phyloP scores from a whole-genome alignment of 2,797 vertebrate genomes.

The Rhodeus uyekii region DNA sequence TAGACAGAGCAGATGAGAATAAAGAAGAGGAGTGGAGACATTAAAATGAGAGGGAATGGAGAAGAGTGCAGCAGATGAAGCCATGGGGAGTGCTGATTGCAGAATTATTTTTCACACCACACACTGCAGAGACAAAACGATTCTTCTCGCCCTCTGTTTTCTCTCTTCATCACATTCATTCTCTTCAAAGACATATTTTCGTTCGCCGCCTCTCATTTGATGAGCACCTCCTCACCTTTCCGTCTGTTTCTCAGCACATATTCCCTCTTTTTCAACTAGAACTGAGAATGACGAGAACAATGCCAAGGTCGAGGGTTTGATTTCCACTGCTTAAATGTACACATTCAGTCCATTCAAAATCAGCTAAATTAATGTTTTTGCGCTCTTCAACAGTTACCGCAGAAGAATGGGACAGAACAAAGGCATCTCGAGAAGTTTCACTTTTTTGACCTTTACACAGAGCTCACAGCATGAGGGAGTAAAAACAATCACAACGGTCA shows the following conservation, averaged over 20 bases:
- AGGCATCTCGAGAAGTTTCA: neutral
- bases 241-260: neutral
- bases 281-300: neutral
- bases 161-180: constrained; percentile 16
- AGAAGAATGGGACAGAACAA: neutral
- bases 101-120: constrained; percentile 37
- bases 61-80: constrained; percentile 23
- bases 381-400: neutral
- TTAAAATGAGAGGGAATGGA: constrained; percentile 18
- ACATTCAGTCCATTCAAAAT: neutral
- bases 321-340: neutral
- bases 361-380: neutral
- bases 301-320: neutral
- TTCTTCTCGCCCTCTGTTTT: constrained; percentile 11
- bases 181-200: constrained; percentile 14
- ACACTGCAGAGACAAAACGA: constrained; percentile 12
- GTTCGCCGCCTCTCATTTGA: neutral
- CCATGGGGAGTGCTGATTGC: constrained; percentile 26
- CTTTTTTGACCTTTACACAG: neutral
- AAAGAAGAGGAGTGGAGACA: constrained; percentile 15
- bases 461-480: constrained; percentile 49
- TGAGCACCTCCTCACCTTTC: neutral
- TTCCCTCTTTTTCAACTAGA: neutral
- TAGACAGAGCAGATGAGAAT: constrained; percentile 3
- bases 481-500: neutral